Base-by-base conservation (phyloP, 92 coral and sea anemone species). In the Paragorgia papillata region DNA sequence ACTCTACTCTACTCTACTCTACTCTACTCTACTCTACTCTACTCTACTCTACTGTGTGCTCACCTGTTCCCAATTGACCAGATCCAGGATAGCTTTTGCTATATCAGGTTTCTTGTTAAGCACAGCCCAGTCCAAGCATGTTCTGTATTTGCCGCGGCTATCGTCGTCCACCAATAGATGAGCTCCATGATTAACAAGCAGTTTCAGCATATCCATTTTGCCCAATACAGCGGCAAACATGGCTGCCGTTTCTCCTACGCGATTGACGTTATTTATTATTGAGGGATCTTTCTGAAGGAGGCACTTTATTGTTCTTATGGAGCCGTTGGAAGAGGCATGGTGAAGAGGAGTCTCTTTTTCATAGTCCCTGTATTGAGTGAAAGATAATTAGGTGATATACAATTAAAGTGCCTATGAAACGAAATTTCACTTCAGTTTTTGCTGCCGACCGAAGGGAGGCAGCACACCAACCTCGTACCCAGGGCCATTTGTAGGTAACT, bases 101-200 rank as follows among this genome's bases (percentile, higher is more conserved):
- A 51, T 51, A 10, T 30, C 50, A 9, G 63, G 64, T 1, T 35
- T 29, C 15, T 26, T 53, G 46, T 54, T 71, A 44, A 1, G 13
- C 2, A 71, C 78, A 12, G 78, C 78, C 78, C 78, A 71, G 41
- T 71, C 78, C 51, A 71, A n/a, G 19, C 78, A 71, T 21, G 78
- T 71, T 1, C 35, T 55, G 6, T 25, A 29, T 5, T 54, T 55
- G 0, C 32, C 50, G 12, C 19, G 18, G 44, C 51, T 35, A 8
- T 49, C 12, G 25, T 51, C 32, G 25, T 22, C 19, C 3, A 40
- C 64, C 44, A 26, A 53, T 18, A 71, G 64, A 7, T 12, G 6
- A 0, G 78, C 78, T 12, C 54, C 43, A 15, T 19, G 10, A 3
- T 55, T n/a, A 0, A 71, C 25, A 17, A 71, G 53, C 0, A 71